Percentiles rank a stretch among this genome's conserved stretches.
phyloP scores from a whole-genome alignment of 2,888 invertebrate genomes.

The Melanotus villosus region DNA sequence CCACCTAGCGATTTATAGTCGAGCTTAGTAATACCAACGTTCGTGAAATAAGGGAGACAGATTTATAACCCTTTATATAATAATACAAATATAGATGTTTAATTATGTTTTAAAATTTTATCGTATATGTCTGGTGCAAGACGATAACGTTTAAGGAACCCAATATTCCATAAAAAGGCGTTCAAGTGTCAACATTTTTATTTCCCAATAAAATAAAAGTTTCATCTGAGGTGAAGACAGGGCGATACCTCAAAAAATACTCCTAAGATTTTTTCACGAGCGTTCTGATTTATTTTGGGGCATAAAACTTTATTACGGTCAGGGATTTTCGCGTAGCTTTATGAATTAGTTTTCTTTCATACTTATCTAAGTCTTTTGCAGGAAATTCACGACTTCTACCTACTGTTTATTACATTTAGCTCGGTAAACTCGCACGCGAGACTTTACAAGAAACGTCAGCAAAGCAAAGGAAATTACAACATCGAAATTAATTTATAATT shows the following conservation, averaged over 20 bases:
- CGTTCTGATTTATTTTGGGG: constrained; percentile 57
- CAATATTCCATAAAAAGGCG: constrained; percentile 42
- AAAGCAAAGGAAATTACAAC: constrained; percentile 24
- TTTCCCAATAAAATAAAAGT: constrained; percentile 47
- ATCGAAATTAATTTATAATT: constrained; percentile 41
- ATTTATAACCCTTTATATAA: too few species aligned
- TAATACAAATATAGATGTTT: not conserved
- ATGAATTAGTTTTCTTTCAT: constrained; percentile 58
- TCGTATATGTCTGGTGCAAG: not conserved
- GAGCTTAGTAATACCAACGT: not conserved
- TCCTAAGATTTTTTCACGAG: constrained; percentile 55
- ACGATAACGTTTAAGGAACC: constrained; percentile 20
- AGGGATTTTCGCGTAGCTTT: constrained; percentile 56
- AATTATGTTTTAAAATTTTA: constrained; percentile 1
- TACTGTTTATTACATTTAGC: constrained; percentile 32
- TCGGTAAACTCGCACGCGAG: constrained; percentile 32
- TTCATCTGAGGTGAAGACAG: constrained; percentile 47
- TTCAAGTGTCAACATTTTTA: constrained; percentile 47
- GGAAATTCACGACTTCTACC: constrained; percentile 44
- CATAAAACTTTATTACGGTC: constrained; percentile 61
- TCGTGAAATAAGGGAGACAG: not conserved
- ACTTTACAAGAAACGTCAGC: constrained; percentile 7
- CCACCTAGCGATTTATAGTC: not conserved
- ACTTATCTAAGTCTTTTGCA: constrained; percentile 53
- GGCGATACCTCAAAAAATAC: constrained; percentile 44